A percentile compares a stretch with the other conserved stretches of the same genome.
Conservation (phyloP, 2,113 vertebrate genomes). For the Pandion haliaetus region DNA sequence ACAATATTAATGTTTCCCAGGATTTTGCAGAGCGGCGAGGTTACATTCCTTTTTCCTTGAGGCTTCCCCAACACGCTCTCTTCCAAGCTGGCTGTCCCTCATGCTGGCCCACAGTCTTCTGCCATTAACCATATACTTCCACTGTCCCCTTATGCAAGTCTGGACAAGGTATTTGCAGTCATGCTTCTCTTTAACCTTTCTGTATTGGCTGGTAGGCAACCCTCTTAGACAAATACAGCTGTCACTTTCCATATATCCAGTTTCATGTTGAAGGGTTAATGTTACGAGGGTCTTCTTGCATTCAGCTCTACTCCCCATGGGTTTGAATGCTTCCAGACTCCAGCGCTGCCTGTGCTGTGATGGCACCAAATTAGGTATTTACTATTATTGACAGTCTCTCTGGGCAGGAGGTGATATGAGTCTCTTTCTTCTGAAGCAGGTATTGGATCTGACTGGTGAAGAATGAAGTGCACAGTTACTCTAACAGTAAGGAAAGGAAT, state of each 20-base stretch:
- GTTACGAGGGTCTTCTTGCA: not conserved
- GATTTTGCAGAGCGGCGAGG: constrained; percentile 2
- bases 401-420: not conserved
- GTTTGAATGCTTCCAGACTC: not conserved
- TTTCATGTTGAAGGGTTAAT: not conserved
- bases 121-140: not conserved
- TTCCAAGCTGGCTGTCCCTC: not conserved
- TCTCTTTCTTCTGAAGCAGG: not conserved
- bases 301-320: not conserved
- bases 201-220: not conserved
- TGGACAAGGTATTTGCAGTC: not conserved
- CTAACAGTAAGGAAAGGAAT: not conserved
- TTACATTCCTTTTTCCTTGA: constrained; percentile 30
- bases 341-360: not conserved
- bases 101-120: constrained; percentile 4
- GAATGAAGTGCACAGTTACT: not conserved
- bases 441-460: not conserved
- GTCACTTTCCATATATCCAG: not conserved
- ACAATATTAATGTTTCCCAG: constrained; percentile 60
- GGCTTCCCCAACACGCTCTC: not conserved
- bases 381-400: not conserved
- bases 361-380: not conserved
- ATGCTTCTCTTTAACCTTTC: not conserved
- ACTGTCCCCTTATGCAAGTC: not conserved
- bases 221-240: not conserved